phyloP scores from a whole-genome alignment of 2,113 vertebrate genomes.

The Ceyx margarethae region DNA sequence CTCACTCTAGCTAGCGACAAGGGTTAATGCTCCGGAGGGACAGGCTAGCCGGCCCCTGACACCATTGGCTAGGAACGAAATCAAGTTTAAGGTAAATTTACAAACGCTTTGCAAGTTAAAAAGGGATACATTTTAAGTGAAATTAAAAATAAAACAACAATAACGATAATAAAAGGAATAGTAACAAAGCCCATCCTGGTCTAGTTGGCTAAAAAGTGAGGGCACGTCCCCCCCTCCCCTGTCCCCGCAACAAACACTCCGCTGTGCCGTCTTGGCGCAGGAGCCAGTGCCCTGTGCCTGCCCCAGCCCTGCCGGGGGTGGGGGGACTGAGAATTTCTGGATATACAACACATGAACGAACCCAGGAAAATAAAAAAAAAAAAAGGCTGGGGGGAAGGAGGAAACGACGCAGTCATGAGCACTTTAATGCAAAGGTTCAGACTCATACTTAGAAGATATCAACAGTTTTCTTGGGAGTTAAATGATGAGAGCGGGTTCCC shows the following conservation, averaged over 20 bases:
- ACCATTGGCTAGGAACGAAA: constrained; percentile 55
- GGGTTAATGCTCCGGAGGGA: constrained; percentile 60
- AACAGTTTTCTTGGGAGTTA: constrained; percentile 38
- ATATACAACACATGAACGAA: background rate
- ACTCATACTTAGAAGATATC: background rate
- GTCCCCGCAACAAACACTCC: background rate
- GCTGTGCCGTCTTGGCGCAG: background rate
- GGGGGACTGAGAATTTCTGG: background rate
- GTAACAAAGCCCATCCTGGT: background rate
- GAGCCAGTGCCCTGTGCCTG: background rate
- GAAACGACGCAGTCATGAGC: background rate
- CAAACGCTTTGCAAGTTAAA: background rate
- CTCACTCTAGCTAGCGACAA: constrained; percentile 51
- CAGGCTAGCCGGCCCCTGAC: constrained; percentile 44
- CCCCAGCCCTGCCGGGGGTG: background rate
- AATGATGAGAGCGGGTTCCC: background rate
- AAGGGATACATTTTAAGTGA: background rate
- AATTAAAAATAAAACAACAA: background rate
- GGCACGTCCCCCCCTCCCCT: background rate
- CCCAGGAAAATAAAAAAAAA: background rate
- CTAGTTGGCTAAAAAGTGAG: background rate
- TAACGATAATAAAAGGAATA: background rate
- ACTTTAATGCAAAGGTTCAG: background rate
- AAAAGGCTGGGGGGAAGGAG: too few species aligned
- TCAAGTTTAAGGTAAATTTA: constrained; percentile 44